Percentiles rank a stretch among this genome's conserved stretches.
Evolutionary conservation across 1,140 invertebrate species (phyloP).

Genomic region (Anastrepha obliqua): DNA sequence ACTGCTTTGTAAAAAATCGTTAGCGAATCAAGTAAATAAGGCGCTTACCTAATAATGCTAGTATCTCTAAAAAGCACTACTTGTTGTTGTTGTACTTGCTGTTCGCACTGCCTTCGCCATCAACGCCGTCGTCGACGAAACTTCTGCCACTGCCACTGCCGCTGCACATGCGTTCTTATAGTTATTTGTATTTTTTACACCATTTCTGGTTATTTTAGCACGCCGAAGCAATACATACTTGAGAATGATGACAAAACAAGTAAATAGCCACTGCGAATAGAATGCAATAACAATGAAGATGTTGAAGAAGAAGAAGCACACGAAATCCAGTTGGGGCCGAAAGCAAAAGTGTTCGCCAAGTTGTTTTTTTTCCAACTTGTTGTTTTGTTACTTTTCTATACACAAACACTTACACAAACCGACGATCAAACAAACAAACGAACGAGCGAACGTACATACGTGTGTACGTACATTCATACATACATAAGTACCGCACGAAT

Average conservation of each 20-base stretch:
- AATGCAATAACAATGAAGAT: conserved; percentile 59
- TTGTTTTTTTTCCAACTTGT: conserved; percentile 57
- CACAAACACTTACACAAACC: conserved; percentile 58
- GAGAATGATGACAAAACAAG: conserved; percentile 54
- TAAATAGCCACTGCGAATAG: conserved; percentile 25
- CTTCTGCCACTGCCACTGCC: conserved; percentile 19
- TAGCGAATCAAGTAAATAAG: conserved; percentile 54
- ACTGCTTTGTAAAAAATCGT: conserved; percentile 43
- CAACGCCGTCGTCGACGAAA: neutral
- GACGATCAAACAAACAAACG: neutral
- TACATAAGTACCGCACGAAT: conserved; percentile 39
- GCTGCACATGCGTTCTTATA: conserved; percentile 52
- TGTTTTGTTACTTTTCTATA: conserved; percentile 58
- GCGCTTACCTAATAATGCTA: conserved; percentile 41
- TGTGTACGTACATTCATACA: neutral
- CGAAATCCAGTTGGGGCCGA: conserved; percentile 70
- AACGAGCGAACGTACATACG: too few relatives aligned
- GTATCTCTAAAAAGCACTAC: conserved; percentile 56
- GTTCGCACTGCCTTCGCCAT: neutral
- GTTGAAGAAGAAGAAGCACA: neutral
- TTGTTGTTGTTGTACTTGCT: neutral
- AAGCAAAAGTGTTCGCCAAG: conserved; percentile 69
- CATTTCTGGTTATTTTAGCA: conserved; percentile 26
- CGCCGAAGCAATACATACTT: conserved; percentile 50
- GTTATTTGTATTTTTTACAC: conserved; percentile 45